Base-by-base conservation (phyloP, 1,140 invertebrate genomes). In the Bombus sylvicola region DNA sequence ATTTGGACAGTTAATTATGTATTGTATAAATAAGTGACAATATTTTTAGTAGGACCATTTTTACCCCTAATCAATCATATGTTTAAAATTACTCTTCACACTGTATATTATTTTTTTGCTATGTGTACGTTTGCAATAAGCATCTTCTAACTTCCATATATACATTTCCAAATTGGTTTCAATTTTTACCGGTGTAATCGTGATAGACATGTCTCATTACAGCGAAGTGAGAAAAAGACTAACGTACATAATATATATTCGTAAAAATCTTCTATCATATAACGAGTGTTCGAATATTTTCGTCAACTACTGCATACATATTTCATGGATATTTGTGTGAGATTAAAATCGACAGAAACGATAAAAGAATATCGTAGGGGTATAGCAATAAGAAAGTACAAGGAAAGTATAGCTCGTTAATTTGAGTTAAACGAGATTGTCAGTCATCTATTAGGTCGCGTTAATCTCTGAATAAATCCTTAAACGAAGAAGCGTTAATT, bases 381-480 rank as follows among this genome's bases (percentile, higher is more conserved):
- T 57, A 34, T 37, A 75, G 39, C 13, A 53, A 47, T n/a, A 10
- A n/a, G n/a, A 47, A 22, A 47, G 47, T 53, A 53, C 5, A 34
- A 75, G 10, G 31, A 66, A 31, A 66, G n/a, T 34, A 66, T 22
- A 43, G 28, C 37, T 77, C 37, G 37, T 79, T 79, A 66, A 59
- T 18, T 22, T 62, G 5, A 43, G 31, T 71, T 62, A 75, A 75
- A 64, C n/a, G 18, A 64, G 71, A 75, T 71, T 71, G 13, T 87
- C 82, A 62, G 39, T 73, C 25, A 47, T 79, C n/a, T 69, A 72
- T 83, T 86, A 82, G 81, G 73, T 83, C 81, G 73, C 22, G 47
- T 86, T 71, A 75, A 81, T 81, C 43, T 81, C 22, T 57, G 34
- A 62, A 68, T 25, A 53, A 86, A 83, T 77, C 25, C 41, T 83